Evolutionary conservation across 1,140 invertebrate species (phyloP).

Genomic region (Tribolium castaneum): DNA sequence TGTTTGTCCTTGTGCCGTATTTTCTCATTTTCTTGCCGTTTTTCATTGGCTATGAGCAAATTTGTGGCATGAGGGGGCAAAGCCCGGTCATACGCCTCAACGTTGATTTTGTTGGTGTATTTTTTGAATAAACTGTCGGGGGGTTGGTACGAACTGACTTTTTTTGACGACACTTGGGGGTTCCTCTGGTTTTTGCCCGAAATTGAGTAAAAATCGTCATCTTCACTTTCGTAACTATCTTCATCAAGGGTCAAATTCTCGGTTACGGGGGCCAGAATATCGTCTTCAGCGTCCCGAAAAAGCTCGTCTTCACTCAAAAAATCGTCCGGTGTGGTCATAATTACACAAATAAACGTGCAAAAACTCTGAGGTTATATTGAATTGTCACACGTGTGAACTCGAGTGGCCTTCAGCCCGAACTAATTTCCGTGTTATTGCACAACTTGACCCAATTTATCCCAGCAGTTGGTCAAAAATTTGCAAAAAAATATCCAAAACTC

Average conservation of each 20-base stretch:
- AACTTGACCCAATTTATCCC: too few relatives aligned
- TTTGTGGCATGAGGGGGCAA: slow-evolving; percentile 74
- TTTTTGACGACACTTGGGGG: slow-evolving; percentile 71
- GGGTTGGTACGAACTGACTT: slow-evolving; percentile 80
- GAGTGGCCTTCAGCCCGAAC: neutral
- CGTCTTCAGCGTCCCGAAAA: slow-evolving; percentile 65
- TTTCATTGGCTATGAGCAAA: slow-evolving; percentile 74
- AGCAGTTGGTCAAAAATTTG: too few relatives aligned
- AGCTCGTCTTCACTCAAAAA: slow-evolving; percentile 59
- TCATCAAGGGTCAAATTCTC: slow-evolving; percentile 56
- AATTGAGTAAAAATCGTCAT: slow-evolving; percentile 55
- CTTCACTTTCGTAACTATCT: slow-evolving; percentile 54
- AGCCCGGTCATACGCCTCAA: slow-evolving; percentile 81
- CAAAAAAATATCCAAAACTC: too few relatives aligned
- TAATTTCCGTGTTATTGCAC: neutral
- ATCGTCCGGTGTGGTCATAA: neutral
- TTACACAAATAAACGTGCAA: neutral
- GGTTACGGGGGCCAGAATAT: neutral
- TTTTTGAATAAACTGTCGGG: slow-evolving; percentile 83
- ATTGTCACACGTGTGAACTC: neutral
- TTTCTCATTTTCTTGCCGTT: slow-evolving; percentile 75
- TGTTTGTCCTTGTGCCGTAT: slow-evolving; percentile 90
- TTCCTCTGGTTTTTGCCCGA: slow-evolving; percentile 61
- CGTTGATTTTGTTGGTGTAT: slow-evolving; percentile 85
- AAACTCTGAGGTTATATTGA: neutral